These are phyloP conservation scores for Trematocara unimaculatum DNA, from an alignment of 2,113 vertebrate genomes.

Conservation along the genomic window DNA sequence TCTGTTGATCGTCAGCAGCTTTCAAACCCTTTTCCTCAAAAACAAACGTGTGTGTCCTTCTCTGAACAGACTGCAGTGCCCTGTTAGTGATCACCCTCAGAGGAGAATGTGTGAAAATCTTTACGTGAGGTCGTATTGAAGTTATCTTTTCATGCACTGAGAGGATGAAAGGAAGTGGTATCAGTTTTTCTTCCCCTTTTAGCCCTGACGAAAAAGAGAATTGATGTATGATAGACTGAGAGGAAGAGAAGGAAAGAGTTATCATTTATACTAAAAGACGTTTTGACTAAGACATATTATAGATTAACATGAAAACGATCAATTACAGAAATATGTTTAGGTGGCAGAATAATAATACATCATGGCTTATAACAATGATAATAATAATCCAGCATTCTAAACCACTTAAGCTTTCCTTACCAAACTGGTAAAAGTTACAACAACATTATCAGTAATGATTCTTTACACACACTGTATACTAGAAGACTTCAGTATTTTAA, in stretches of 20 bases:
- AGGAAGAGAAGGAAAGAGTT: not conserved
- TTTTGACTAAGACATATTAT: not conserved
- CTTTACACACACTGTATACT: not conserved
- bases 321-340: rapidly evolving
- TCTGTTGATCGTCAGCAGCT: rapidly evolving
- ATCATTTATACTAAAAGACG: rapidly evolving
- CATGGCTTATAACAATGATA: not conserved
- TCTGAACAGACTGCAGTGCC: not conserved
- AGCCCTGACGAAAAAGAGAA: not conserved
- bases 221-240: not conserved
- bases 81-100: rapidly evolving
- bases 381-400: rapidly evolving
- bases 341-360: not conserved
- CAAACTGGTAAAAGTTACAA: rapidly evolving
- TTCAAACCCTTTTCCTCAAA: not conserved
- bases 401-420: not conserved
- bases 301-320: rapidly evolving
- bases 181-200: not conserved
- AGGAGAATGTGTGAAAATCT: not conserved
- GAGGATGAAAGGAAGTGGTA: not conserved
- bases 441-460: not conserved
- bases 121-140: not conserved
- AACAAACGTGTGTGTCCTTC: rapidly evolving
- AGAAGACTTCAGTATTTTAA: rapidly evolving
- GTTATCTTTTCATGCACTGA: rapidly evolving